Evolutionary conservation across 2,888 invertebrate species (phyloP).

Genomic region (Drosophila melanosoma): DNA sequence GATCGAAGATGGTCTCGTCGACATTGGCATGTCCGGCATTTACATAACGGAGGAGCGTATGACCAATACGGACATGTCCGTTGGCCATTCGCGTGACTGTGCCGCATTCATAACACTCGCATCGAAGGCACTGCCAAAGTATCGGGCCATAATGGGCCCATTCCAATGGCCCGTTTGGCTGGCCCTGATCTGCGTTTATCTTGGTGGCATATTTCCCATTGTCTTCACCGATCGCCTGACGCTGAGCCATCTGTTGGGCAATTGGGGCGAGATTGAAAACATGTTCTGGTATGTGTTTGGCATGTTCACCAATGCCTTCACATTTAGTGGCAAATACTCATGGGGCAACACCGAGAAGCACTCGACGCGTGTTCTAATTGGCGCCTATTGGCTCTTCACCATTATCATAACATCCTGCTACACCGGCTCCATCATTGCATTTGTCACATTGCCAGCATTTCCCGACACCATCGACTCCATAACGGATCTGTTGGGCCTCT

Average conservation of each 20-base stretch:
- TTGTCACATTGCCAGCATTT: conserved; percentile 91
- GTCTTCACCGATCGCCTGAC: conserved; percentile 90
- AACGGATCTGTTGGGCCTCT: conserved; percentile 88
- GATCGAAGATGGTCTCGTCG: conserved; percentile 86
- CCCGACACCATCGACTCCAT: conserved; percentile 91
- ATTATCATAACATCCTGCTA: conserved; percentile 94
- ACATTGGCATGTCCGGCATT: conserved; percentile 90
- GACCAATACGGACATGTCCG: conserved; percentile 87
- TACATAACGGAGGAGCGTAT: conserved; percentile 87
- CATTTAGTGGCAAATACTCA: conserved; percentile 89
- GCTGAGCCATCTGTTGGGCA: conserved; percentile 88
- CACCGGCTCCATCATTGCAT: conserved; percentile 93
- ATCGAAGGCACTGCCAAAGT: conserved; percentile 92
- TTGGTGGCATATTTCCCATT: conserved; percentile 90
- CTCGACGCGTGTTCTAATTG: conserved; percentile 90
- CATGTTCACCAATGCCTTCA: conserved; percentile 93
- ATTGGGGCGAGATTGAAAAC: conserved; percentile 91
- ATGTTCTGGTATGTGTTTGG: conserved; percentile 96
- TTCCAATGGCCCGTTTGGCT: conserved; percentile 94
- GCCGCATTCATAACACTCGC: conserved; percentile 91
- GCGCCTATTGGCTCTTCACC: conserved; percentile 93
- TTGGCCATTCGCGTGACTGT: conserved; percentile 90
- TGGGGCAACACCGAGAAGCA: conserved; percentile 90
- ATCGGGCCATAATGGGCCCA: conserved; percentile 93
- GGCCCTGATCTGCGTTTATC: conserved; percentile 89